A percentile compares a stretch with the other conserved stretches of the same genome.
phyloP scores from a whole-genome alignment of 1,140 invertebrate species.

The Pachypeltis micranthus region DNA sequence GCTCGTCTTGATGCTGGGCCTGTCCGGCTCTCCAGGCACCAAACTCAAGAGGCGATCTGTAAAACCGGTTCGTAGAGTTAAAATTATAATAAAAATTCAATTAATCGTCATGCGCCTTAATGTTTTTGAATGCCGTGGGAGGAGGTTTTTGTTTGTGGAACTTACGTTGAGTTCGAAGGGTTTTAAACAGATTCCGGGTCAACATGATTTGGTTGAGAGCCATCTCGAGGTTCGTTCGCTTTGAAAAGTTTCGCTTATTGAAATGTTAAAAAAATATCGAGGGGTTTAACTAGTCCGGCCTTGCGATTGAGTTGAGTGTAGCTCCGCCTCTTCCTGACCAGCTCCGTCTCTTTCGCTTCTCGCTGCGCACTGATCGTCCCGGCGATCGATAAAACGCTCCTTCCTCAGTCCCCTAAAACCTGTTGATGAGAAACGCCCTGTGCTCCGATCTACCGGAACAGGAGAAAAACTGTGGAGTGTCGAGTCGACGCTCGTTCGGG shows the following conservation, averaged over 20 bases:
- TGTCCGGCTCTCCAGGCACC: slow-evolving; percentile 44
- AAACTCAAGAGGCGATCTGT: neutral
- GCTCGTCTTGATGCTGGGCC: slow-evolving; percentile 42
- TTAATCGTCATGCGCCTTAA: neutral
- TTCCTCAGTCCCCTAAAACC: neutral
- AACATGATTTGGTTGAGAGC: neutral
- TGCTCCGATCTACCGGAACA: neutral
- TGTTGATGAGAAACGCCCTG: neutral
- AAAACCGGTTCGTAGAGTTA: neutral
- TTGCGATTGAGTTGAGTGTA: neutral
- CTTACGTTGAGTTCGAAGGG: neutral
- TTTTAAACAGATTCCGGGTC: neutral
- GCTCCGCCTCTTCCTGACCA: neutral
- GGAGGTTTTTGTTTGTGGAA: neutral
- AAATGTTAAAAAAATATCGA: no score
- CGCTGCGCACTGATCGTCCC: neutral
- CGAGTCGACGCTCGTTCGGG: no score
- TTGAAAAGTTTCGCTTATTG: no score
- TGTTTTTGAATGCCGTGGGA: neutral
- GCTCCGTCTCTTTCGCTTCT: neutral
- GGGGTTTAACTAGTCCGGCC: neutral
- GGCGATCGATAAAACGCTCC: neutral
- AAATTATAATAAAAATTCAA: neutral
- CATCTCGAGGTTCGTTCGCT: neutral
- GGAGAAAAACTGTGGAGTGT: neutral